Evolutionary conservation across 2,888 invertebrate species (phyloP).

Genomic region (Harpagoxenus sublaevis): DNA sequence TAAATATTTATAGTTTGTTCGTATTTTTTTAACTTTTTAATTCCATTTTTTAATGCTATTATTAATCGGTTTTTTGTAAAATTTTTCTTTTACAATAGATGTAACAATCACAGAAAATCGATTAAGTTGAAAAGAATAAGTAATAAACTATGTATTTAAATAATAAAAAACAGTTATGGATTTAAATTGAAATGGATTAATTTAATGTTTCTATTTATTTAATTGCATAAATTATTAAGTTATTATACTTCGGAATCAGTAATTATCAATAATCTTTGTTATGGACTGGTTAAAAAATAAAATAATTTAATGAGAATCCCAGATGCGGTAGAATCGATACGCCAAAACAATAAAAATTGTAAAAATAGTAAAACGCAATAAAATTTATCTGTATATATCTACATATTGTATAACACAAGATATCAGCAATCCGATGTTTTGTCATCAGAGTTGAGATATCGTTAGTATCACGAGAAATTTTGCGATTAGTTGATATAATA

Average conservation of each 20-base stretch:
- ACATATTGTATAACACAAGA: not conserved
- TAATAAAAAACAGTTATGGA: not conserved
- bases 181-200: not conserved
- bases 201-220: not conserved
- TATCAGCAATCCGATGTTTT: not conserved
- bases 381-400: not conserved
- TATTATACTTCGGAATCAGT: not conserved
- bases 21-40: not conserved
- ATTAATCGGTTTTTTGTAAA: not conserved
- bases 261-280: not conserved
- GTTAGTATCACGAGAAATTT: not conserved
- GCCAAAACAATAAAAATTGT: not conserved
- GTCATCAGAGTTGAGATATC: not conserved
- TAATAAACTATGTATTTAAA: not conserved
- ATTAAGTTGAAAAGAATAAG: not conserved
- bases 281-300: not conserved
- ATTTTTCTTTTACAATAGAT: not conserved
- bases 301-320: not conserved
- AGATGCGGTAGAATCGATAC: not conserved
- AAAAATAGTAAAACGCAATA: not conserved
- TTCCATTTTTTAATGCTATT: not conserved
- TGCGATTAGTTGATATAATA: not conserved
- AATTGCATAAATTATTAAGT: not conserved
- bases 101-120: not conserved
- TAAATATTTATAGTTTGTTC: not conserved